Conservation (phyloP, 2,797 vertebrate genomes). For the Enteromius mattozi region DNA sequence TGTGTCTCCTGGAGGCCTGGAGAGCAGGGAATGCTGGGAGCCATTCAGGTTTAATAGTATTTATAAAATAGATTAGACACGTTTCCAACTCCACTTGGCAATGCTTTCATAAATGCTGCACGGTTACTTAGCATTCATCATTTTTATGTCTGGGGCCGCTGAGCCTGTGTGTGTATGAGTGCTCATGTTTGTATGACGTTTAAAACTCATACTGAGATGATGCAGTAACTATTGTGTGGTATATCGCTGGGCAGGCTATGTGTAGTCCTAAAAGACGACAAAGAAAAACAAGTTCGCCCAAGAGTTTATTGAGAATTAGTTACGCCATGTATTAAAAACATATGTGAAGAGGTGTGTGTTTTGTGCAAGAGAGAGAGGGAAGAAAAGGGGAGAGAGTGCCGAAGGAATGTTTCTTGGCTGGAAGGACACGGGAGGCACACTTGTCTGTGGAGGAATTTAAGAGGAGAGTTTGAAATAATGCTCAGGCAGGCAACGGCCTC, state of each 20-base stretch:
- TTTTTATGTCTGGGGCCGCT: slow-evolving; percentile 73
- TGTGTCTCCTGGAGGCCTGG: slow-evolving; percentile 49
- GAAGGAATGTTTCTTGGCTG: slow-evolving; percentile 55
- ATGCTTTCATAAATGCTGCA: slow-evolving; percentile 71
- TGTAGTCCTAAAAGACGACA: slow-evolving; percentile 3
- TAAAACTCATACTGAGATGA: slow-evolving; percentile 37
- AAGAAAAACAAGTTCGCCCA: slow-evolving; percentile 25
- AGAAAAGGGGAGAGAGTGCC: slow-evolving; percentile 38
- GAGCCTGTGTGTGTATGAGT: slow-evolving; percentile 60
- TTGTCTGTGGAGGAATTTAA: slow-evolving; percentile 73
- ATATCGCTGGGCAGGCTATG: neutral
- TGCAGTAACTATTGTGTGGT: slow-evolving; percentile 41
- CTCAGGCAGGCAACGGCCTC: slow-evolving; percentile 54
- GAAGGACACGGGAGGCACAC: slow-evolving; percentile 56
- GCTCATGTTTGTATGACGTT: slow-evolving; percentile 51
- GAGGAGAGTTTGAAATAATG: slow-evolving; percentile 70
- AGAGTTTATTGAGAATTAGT: slow-evolving; percentile 48
- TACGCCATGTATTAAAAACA: slow-evolving; percentile 36
- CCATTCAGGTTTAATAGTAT: slow-evolving; percentile 76
- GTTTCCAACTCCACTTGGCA: slow-evolving; percentile 73
- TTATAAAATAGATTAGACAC: slow-evolving; percentile 78
- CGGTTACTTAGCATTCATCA: slow-evolving; percentile 78
- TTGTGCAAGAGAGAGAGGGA: slow-evolving; percentile 26
- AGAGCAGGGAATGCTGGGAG: slow-evolving; percentile 61
- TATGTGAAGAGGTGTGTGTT: slow-evolving; percentile 47